Base-by-base conservation (phyloP, 2,113 vertebrate species). In the Trochalopteron elliotii region DNA sequence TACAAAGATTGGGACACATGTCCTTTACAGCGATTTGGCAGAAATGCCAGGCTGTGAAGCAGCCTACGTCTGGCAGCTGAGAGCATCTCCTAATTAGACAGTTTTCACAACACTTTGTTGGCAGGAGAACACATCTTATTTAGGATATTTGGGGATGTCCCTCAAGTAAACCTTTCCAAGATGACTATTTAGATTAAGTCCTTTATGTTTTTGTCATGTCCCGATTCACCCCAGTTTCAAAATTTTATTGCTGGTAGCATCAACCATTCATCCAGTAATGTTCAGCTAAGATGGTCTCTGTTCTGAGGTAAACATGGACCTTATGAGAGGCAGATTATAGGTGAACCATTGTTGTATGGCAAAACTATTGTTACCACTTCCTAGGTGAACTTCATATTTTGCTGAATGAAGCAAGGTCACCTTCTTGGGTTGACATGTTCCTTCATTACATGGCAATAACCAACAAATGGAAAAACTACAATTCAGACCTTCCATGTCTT, bases 121-220 rank as follows among this genome's bases (percentile, higher is more conserved):
- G 90, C 83, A 85, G 75, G 65, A 91, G 37, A 78, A 35, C 52
- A 3, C 53, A 39, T 42, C 87, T 95, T 94, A 79, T 64, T 95
- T 90, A 84, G 64, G 49, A 77, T 74, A 79, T 93, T 70, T 63
- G 50, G 82, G 82, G 75, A 72, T 74, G 47, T 33, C 61, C 64
- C 59, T 91, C 61, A 87, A 76, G 72, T 67, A 91, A 96, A 68
- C 44, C 53, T 87, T 93, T 86, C 72, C 77, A 95, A 89, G 70
- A 72, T 50, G 55, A 64, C 35, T 70, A 17, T 83, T 91, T 80
- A 69, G 65, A 67, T 27, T 71, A 79, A 81, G 76, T 56, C 56
- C 3, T 90, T 90, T 49, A 78, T 1, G 2, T 24, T 90, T 72
- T 45, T 16, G 4, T 60, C 1, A 0, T 52, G 30, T 63, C 31